Base-by-base conservation (phyloP, 2,797 vertebrate species). In the Synaphobranchus kaupii region DNA sequence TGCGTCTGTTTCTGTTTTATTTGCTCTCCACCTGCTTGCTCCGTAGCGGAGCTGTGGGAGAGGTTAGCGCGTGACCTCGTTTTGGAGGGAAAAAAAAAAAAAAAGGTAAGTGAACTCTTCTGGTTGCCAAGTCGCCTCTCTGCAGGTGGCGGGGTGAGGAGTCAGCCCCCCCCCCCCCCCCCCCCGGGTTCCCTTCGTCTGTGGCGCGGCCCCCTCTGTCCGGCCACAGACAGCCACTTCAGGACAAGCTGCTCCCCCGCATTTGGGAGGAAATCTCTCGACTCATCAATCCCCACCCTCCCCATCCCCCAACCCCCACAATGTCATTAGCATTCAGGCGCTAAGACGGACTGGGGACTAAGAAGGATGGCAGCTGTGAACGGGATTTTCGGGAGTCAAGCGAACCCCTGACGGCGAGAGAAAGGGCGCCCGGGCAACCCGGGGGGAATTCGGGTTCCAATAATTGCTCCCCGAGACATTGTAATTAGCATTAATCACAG, bases 21-120 rank as follows among this genome's bases (percentile, higher is more conserved):
- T 83, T 58, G 78, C 78, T 25, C 48, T 58, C 25, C 86, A 71
- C 81, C 87, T 90, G 85, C 84, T 84, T 88, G 68, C 47, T 44
- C 48, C 73, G 78, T 84, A 68, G 83, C 85, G 71, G 84, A 84
- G 71, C 71, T 91, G 86, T 90, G 88, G 85, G 89, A 90, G 89
- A 90, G 89, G 89, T 89, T 88, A 88, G 83, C 73, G 44, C 86
- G n/a, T 87, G 87, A 89, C 86, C 89, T 56, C 73, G 20, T 50
- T 22, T 84, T 56, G 60, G 28, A 76, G 84, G 84, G 88, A 90
- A 0, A 39, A 89, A 91, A 90, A 0, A 39, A 89, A 91, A 88
- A 76, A 88, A 88, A 89, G 78, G 50, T 76, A 56, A 56, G n/a
- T 76, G 86, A 90, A 85, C 83, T 71, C 28, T 71, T 83, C n/a